Percentiles rank a stretch among this genome's conserved stretches.
These are phyloP conservation scores for Drosophila orosa DNA, from an alignment of 1,140 invertebrate species.

Conservation along the genomic window DNA sequence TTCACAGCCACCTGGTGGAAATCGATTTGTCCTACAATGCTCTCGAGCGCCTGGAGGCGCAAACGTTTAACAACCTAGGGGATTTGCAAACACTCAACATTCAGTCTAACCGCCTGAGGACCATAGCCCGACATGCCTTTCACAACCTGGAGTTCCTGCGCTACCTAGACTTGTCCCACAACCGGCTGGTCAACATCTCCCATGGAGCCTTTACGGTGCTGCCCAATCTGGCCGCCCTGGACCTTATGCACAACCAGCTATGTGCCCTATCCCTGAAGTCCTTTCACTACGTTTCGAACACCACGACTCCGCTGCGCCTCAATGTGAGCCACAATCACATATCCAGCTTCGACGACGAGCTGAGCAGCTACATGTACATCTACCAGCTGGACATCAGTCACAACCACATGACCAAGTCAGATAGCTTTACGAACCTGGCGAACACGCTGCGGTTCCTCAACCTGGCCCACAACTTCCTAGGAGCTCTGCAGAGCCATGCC, in stretches of 20 bases:
- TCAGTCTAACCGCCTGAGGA: conserved; percentile 89
- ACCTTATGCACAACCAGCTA: conserved; percentile 90
- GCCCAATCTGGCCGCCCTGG: conserved; percentile 88
- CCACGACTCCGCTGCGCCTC: conserved; percentile 86
- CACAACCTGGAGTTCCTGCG: conserved; percentile 88
- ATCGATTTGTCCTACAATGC: conserved; percentile 91
- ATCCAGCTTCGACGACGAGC: conserved; percentile 86
- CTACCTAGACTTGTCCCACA: conserved; percentile 89
- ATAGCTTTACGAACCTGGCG: conserved; percentile 87
- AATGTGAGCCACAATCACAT: conserved; percentile 90
- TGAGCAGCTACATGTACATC: conserved; percentile 85
- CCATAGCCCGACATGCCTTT: conserved; percentile 87
- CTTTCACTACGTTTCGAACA: conserved; percentile 88
- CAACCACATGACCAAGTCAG: conserved; percentile 88
- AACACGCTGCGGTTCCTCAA: conserved; percentile 87
- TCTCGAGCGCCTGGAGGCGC: conserved; percentile 86
- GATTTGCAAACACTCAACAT: conserved; percentile 89
- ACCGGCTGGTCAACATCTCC: conserved; percentile 87
- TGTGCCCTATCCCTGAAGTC: conserved; percentile 87
- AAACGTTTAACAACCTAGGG: conserved; percentile 87
- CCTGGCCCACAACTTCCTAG: conserved; percentile 90
- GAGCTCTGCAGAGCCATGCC: conserved; percentile 88
- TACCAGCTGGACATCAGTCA: conserved; percentile 90
- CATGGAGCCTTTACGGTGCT: conserved; percentile 88
- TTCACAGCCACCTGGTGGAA: conserved; percentile 91